Conservation (phyloP, 1,140 invertebrate genomes). For the Mizuhopecten yessoensis region DNA sequence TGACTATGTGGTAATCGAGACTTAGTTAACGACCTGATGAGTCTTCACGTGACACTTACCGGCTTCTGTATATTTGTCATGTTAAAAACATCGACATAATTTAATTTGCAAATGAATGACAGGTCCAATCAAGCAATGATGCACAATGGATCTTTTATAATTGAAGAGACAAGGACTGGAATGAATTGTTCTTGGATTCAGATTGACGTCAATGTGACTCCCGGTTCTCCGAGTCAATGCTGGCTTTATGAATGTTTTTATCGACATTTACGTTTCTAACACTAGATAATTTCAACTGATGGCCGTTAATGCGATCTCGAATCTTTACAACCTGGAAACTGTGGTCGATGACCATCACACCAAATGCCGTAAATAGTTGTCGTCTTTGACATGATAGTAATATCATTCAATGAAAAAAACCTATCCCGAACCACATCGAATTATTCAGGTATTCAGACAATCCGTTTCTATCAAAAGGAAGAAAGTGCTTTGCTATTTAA, state of each 20-base stretch:
- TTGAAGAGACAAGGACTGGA: not conserved
- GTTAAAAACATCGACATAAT: not conserved
- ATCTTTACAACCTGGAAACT: not conserved
- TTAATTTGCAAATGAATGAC: too few species aligned
- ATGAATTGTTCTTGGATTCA: not conserved
- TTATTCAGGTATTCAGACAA: too few species aligned
- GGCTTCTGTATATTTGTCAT: not conserved
- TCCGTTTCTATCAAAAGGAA: too few species aligned
- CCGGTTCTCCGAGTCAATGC: not conserved
- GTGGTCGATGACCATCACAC: too few species aligned
- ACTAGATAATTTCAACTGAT: conserved; percentile 8
- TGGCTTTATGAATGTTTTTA: not conserved
- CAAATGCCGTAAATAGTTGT: not conserved
- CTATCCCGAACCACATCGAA: too few species aligned
- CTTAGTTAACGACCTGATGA: too few species aligned
- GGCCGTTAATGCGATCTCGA: not conserved
- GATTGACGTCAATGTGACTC: not conserved
- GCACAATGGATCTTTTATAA: not conserved
- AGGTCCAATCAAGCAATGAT: not conserved
- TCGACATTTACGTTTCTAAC: conserved; percentile 10
- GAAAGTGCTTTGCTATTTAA: too few species aligned
- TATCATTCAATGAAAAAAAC: too few species aligned
- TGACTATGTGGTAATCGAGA: too few species aligned
- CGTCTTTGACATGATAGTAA: not conserved
- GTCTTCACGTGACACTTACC: too few species aligned